phyloP scores from a whole-genome alignment of 2,113 vertebrate genomes.

The Laticauda colubrina region DNA sequence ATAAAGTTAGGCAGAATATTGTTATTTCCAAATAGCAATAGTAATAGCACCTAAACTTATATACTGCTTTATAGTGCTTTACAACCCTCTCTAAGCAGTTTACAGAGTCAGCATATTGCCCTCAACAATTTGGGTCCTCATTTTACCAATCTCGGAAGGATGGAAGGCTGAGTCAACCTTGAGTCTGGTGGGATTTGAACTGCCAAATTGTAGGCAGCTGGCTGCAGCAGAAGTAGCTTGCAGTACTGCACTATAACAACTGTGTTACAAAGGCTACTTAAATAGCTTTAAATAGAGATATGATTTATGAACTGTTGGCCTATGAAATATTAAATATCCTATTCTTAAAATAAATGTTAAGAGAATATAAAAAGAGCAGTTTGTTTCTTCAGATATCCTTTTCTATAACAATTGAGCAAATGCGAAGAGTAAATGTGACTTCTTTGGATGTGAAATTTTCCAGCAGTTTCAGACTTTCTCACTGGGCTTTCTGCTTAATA shows the following conservation, averaged over 20 bases:
- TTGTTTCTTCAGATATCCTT: background rate
- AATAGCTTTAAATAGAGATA: background rate
- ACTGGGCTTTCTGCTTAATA: background rate
- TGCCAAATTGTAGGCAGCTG: no score
- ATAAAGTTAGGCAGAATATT: background rate
- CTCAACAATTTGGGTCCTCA: no score
- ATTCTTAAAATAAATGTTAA: background rate
- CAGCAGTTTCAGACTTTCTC: background rate
- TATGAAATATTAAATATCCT: background rate
- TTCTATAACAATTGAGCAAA: background rate
- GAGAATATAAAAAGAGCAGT: background rate
- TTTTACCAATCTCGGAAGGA: no score
- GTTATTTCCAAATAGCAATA: background rate
- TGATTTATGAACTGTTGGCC: background rate
- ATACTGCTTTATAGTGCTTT: no score
- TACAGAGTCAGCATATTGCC: no score
- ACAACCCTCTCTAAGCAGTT: no score
- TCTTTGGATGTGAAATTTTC: background rate
- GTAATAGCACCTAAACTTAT: no score
- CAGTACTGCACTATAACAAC: no score
- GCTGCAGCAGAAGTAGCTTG: no score
- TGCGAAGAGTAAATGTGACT: background rate
- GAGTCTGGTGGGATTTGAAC: no score
- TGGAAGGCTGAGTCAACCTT: no score
- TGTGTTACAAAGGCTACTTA: no score